Evolutionary conservation across 2,113 vertebrate species (phyloP), one percentile per base, ranked within the genome.

Genomic region (Puma concolor): DNA sequence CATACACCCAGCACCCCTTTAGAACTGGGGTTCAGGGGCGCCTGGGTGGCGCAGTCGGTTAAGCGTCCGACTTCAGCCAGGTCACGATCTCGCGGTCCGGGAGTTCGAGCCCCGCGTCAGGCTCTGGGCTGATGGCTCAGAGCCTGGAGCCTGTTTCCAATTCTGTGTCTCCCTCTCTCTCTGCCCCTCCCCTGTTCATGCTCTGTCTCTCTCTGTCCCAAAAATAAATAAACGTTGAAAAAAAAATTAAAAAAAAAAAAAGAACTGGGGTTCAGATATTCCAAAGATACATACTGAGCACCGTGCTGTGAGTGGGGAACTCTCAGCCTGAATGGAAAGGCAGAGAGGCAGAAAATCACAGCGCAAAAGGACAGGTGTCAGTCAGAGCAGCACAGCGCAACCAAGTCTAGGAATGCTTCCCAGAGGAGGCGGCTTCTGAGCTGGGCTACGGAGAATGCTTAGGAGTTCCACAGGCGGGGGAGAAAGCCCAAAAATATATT

Each of bases 321-420:
- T 4, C 66, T 33, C 36, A 3, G 54, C 25, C 66, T 41, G 6
- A 77, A 36, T 4, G 27, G 66, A 60, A 44, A 52, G 38, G 44
- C n/a, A 23, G 41, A 4, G 25, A 63, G 31, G 36, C 1, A 9
- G 44, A 2, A 6, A 4, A 17, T 31, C n/a, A 4, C 4, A 21
- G 60, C 60, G 38, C 72, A 60, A 13, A 52, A 57, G 33, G 41
- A 25, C 77, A 29, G 50, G 80, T 8, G 60, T 16, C 88, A 11
- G 60, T 23, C 88, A 11, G 67, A 17, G 33, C 31, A 27, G 69
- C 79, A 44, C 14, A 89, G 77, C 31, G 25, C 11, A 7, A 19
- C 12, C 19, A 14, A 74, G 67, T 52, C 82, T 17, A 7, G 87
- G 71, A 95, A 52, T 79, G 69, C 29, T 80, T 54, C 88, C 44